A percentile compares a stretch with the other conserved stretches of the same genome.
These are phyloP conservation scores for Drosophila truncata DNA, from an alignment of 1,140 invertebrate genomes.

Conservation along the genomic window DNA sequence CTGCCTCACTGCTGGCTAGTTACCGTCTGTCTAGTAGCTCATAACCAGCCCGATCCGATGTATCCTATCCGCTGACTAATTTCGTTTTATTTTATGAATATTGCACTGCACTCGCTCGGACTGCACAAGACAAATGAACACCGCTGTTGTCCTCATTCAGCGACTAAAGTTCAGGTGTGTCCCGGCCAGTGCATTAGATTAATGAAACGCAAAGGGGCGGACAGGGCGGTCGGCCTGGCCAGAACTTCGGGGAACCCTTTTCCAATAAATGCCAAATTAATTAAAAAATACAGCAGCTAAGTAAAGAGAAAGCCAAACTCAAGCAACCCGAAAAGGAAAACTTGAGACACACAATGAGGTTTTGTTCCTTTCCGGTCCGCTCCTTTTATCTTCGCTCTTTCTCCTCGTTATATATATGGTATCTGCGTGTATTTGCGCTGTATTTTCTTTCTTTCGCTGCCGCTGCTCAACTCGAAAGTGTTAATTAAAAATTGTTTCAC, in stretches of 20 bases:
- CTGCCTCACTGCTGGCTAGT: conserved; percentile 31
- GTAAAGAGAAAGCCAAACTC: conserved; percentile 75
- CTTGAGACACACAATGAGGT: conserved; percentile 80
- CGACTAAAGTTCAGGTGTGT: conserved; percentile 54
- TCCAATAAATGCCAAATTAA: conserved; percentile 84
- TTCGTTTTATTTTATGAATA: conserved; percentile 83
- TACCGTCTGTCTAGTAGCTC: conserved; percentile 44
- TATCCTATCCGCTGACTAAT: conserved; percentile 64
- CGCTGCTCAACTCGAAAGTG: conserved; percentile 79
- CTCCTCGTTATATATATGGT: conserved; percentile 52
- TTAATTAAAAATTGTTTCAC: conserved; percentile 85
- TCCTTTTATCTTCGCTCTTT: conserved; percentile 41
- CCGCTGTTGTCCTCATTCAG: conserved; percentile 33
- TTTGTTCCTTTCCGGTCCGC: conserved; percentile 39
- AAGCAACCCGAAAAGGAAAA: conserved; percentile 76
- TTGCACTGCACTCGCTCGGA: conserved; percentile 48
- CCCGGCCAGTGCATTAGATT: conserved; percentile 75
- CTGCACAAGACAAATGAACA: conserved; percentile 63
- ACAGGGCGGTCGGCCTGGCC: neutral
- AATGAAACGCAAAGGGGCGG: conserved; percentile 59
- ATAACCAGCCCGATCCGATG: conserved; percentile 50
- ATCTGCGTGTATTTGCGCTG: conserved; percentile 52
- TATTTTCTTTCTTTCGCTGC: conserved; percentile 42
- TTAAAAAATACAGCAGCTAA: conserved; percentile 80
- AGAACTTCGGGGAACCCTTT: conserved; percentile 65